phyloP scores from a whole-genome alignment of 2,113 vertebrate species.

The Apus apus region DNA sequence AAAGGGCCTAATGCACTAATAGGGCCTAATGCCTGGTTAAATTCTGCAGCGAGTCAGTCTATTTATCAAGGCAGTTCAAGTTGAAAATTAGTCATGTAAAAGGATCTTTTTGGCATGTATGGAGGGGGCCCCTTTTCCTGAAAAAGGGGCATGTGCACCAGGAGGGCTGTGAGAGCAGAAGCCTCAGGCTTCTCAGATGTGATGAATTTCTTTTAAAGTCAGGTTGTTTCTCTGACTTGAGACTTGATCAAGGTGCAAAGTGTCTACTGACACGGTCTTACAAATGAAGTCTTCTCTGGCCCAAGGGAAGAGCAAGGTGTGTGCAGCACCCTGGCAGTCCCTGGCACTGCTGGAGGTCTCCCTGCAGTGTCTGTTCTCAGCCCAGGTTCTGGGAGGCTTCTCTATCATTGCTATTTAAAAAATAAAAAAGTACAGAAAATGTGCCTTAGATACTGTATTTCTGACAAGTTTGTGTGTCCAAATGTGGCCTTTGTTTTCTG shows the following conservation, averaged over 20 bases:
- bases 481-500: background rate
- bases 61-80: slow-evolving; percentile 69
- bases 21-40: slow-evolving; percentile 61
- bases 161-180: slow-evolving; percentile 35
- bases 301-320: background rate
- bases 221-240: slow-evolving; percentile 1
- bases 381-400: background rate
- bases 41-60: slow-evolving; percentile 71
- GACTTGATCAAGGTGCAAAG: background rate
- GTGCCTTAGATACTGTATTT: background rate
- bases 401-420: background rate
- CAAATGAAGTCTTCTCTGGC: background rate
- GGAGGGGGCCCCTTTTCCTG: slow-evolving; percentile 43
- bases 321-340: fast-evolving
- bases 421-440: background rate
- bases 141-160: background rate
- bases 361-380: background rate
- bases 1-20: slow-evolving; percentile 65
- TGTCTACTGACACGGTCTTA: background rate
- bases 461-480: background rate
- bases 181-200: background rate
- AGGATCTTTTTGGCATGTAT: slow-evolving; percentile 9
- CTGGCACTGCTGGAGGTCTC: slow-evolving; percentile 1
- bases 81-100: slow-evolving; percentile 72
- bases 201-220: background rate